Evolutionary conservation across 2,113 vertebrate species (phyloP), one percentile per base, ranked within the genome.

Genomic region (Amazona guildingii): DNA sequence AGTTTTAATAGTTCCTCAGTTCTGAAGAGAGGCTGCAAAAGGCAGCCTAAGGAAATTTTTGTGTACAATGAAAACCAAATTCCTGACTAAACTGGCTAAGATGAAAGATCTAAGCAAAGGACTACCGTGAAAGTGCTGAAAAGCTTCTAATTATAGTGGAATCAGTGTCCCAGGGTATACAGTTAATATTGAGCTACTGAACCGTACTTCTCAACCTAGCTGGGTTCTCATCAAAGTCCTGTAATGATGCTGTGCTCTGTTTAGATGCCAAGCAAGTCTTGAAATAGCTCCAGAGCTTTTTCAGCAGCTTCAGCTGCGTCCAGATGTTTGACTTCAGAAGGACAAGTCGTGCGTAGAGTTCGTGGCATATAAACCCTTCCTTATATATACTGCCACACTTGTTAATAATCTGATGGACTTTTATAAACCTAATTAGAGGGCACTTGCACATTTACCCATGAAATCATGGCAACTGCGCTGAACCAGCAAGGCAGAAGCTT

Each of bases 201-300:
- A 82, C 64, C 1, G 0, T 88, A 13, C 39, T 86, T 75, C 43
- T 90, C 79, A 77, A 48, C 64, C 67, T 19, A 11, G 46, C 76
- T 75, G 92, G 33, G 83, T 10, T 88, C 88, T 88, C 76, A 70
- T 90, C 92, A 68, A 67, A 93, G 79, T 64, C 75, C 85, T 88
- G 61, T 89, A 44, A 41, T 94, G 70, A 88, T 33, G 41, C 37
- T 62, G 37, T 77, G 57, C 89, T 94, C 59, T 78, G 74, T 92
- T 96, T 89, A 81, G 84, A 80, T 72, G 49, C 76, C 66, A 92
- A 15, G 75, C 19, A 68, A 67, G 44, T 10, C 46, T 94, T 90
- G 69, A 94, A 92, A 89, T 92, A 69, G 68, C 83, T 91, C 80
- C 86, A 86, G 68, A 84, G 91, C 28, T 80, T 80, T 96, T 90